Percentiles rank a stretch among this genome's conserved stretches.
Evolutionary conservation across 2,113 vertebrate species (phyloP).

Genomic region (Microcebus ravelobensis): DNA sequence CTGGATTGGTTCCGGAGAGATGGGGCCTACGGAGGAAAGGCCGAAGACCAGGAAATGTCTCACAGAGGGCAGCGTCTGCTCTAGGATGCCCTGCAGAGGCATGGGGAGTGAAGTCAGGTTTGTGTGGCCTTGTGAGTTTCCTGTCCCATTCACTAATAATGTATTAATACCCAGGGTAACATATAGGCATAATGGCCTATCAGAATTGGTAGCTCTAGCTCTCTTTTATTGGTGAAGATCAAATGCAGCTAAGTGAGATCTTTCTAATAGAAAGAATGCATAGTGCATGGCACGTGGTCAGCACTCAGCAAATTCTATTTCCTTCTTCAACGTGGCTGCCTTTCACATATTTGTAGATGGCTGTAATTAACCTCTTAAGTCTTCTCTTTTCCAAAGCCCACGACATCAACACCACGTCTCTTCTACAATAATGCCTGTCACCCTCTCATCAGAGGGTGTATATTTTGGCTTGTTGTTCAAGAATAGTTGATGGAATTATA

Average conservation of each 20-base stretch:
- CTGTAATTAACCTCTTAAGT: background rate
- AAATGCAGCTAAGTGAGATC: background rate
- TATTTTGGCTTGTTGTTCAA: background rate
- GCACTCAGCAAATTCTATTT: background rate
- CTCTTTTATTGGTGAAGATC: background rate
- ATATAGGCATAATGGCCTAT: background rate
- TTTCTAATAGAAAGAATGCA: background rate
- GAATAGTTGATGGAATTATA: background rate
- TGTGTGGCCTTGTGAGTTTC: background rate
- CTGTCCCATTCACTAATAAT: background rate
- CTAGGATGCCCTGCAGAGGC: background rate
- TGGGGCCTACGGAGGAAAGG: background rate
- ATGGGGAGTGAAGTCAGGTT: background rate
- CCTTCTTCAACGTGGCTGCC: no score
- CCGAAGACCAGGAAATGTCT: rapidly evolving
- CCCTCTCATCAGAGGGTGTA: background rate
- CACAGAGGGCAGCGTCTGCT: rapidly evolving
- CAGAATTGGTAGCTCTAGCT: background rate
- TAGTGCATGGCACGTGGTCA: background rate
- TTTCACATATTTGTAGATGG: background rate
- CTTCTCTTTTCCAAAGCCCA: background rate
- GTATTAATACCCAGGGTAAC: background rate
- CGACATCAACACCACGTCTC: background rate
- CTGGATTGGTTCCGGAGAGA: background rate
- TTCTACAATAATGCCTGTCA: background rate